Evolutionary conservation across 2,888 invertebrate species (phyloP).

Genomic region (Pseudoips prasinana): DNA sequence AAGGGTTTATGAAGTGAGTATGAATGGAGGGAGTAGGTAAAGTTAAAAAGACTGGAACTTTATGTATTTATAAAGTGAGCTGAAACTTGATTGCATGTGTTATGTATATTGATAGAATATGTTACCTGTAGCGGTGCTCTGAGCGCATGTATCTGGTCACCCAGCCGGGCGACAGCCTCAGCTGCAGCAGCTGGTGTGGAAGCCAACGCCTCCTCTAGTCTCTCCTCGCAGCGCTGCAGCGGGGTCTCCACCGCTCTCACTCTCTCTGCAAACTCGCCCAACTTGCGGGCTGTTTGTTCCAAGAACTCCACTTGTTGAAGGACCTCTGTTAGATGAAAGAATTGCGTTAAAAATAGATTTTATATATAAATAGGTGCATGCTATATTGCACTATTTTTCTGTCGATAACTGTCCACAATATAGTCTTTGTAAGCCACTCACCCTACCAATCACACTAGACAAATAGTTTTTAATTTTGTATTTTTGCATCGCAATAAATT

Average conservation of each 20-base stretch:
- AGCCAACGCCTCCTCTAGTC: conserved; percentile 80
- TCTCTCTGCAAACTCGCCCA: conserved; percentile 93
- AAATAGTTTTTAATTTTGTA: too few species aligned
- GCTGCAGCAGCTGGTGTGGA: conserved; percentile 86
- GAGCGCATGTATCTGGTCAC: conserved; percentile 90
- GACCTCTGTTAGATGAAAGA: conserved; percentile 72
- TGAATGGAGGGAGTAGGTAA: too few species aligned
- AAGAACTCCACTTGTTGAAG: conserved; percentile 89
- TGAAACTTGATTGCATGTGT: too few species aligned
- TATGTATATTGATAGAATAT: too few species aligned
- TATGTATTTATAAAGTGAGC: too few species aligned
- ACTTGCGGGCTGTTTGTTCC: conserved; percentile 90
- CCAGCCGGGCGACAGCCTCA: conserved; percentile 91
- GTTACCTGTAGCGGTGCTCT: conserved; percentile 86
- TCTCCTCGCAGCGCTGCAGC: conserved; percentile 94
- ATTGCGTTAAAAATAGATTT: neutral
- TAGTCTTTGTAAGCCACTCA: too few species aligned
- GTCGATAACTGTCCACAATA: too few species aligned
- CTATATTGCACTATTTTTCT: too few species aligned
- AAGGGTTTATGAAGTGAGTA: too few species aligned
- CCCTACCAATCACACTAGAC: too few species aligned
- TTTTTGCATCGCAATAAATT: too few species aligned
- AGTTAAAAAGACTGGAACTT: too few species aligned
- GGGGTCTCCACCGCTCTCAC: conserved; percentile 92
- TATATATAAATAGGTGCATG: neutral